Evolutionary conservation across 2,888 invertebrate species (phyloP).

Genomic region (Cremastobaeus sp.): DNA sequence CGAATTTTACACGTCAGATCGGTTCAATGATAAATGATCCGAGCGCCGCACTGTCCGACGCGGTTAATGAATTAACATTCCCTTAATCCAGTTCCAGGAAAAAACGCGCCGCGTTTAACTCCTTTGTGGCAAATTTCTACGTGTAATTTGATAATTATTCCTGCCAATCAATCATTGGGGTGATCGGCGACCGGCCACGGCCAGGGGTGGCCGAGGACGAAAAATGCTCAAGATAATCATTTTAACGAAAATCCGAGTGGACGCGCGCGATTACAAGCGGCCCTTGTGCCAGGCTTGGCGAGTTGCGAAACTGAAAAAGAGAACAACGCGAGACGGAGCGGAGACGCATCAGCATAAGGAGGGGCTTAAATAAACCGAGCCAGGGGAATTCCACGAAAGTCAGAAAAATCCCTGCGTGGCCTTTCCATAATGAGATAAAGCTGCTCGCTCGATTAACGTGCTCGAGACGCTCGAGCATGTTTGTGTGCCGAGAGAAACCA

Average conservation of each 20-base stretch:
- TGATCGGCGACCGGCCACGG: no score
- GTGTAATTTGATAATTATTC: conserved; percentile 8
- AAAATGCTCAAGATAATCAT: no score
- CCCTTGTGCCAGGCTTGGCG: conserved; percentile 53
- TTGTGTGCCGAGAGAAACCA: conserved; percentile 60
- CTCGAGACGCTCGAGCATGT: conserved; percentile 37
- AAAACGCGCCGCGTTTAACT: conserved; percentile 20
- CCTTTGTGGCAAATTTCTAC: conserved; percentile 28
- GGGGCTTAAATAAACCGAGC: conserved; percentile 60
- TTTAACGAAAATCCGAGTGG: conserved; percentile 64
- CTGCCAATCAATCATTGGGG: conserved; percentile 16
- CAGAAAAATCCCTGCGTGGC: conserved; percentile 66
- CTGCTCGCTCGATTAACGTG: conserved; percentile 59
- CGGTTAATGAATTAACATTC: conserved; percentile 49
- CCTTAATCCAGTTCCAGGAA: conserved; percentile 34
- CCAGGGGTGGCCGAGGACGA: no score
- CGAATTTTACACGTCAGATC: conserved; percentile 46
- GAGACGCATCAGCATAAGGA: conserved; percentile 57
- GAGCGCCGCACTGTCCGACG: conserved; percentile 8
- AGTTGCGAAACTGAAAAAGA: conserved; percentile 62
- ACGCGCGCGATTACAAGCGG: conserved; percentile 57
- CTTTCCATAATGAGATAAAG: conserved; percentile 64
- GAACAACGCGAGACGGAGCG: conserved; percentile 50
- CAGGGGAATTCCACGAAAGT: conserved; percentile 68
- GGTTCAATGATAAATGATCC: conserved; percentile 51